Evolutionary conservation across 2,888 invertebrate species (phyloP), one percentile per base, ranked within the genome.

Genomic region (Thelaira solivaga): DNA sequence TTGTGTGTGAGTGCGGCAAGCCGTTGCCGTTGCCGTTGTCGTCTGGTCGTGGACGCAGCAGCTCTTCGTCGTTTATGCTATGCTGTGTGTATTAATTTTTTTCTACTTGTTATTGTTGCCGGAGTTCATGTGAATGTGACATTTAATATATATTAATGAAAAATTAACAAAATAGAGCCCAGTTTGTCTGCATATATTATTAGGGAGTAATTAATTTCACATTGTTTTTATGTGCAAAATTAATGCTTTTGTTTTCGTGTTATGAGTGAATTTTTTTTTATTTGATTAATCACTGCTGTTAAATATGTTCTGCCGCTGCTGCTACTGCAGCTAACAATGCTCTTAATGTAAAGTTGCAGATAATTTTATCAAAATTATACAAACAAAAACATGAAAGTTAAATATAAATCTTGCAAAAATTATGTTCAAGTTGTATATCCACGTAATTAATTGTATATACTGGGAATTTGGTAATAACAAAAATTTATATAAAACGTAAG

Each of bases 71-170:
- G 6, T 26, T 26, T 26, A 5, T 4, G 26, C 6, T 26, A 4
- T 26, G 26, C 26, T 26, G 4, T n/a, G n/a, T n/a, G n/a, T n/a
- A n/a, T 26, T 26, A 26, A 26, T 4, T 26, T 26, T 26, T 26
- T 5, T 26, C 4, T 26, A 4, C 4, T 26, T 26, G 26, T 26
- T 26, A 26, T 26, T 26, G 26, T 26, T 20, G 67, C 6, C 34
- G 45, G 72, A 80, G 79, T 80, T 80, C 79, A 80, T 80, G 79
- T 76, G 79, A 80, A 80, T 76, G 55, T 76, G 79, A 80, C 79
- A 80, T 80, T 80, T 80, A 76, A 20, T 61, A 39, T 20, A 2
- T 39, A 71, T 65, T 69, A 74, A 61, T 61, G 62, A 64, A 67
- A 67, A 62, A 72, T 65, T 47, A 26, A 59, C 29, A 11, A 47